Evolutionary conservation across 2,888 invertebrate genomes (phyloP), one percentile per base, ranked within the genome.

Genomic region (Sipha maydis): DNA sequence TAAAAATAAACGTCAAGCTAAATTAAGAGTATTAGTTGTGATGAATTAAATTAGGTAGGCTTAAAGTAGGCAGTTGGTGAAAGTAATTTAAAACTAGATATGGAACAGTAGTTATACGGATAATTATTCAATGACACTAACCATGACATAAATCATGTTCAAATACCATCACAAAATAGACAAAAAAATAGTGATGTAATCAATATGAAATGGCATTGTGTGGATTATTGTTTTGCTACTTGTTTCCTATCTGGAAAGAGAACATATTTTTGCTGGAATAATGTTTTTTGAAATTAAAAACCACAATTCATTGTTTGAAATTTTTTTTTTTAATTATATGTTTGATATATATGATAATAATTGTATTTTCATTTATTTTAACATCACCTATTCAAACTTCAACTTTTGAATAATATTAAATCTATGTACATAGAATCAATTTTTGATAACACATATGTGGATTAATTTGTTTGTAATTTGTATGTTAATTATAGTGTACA

Each of bases 1-100:
- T 25, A 28, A 48, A 77, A 67, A 85, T n/a, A 38, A 38, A 38
- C 28, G 77, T 85, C 75, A 28, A 5, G 61, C 69, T 19, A 31
- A 41, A 73, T 79, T 38, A 73, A 79, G 73, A 79, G 34, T 56
- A 86, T 86, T 56, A 73, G 69, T 79, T 86, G 73, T 73, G 38
- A 73, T 86, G 48, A 86, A 86, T 86, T 61, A 61, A 79, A 86
- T 73, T 73, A 86, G 61, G n/a, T 69, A 85, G 67, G 28, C 75
- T 85, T 85, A 31, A 85, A 61, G 67, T 67, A 84, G 54, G 67
- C 41, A 84, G 54, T 77, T 69, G n/a, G 85, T 86, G 88, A 88
- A 88, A 88, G 88, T 88, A 88, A 82, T 88, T 88, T 82, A 88
- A 88, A 88, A 82, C 88, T 67, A 31, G 88, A 82, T 82, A 88